phyloP scores from a whole-genome alignment of 2,888 invertebrate genomes.

The Eilema griseolum region DNA sequence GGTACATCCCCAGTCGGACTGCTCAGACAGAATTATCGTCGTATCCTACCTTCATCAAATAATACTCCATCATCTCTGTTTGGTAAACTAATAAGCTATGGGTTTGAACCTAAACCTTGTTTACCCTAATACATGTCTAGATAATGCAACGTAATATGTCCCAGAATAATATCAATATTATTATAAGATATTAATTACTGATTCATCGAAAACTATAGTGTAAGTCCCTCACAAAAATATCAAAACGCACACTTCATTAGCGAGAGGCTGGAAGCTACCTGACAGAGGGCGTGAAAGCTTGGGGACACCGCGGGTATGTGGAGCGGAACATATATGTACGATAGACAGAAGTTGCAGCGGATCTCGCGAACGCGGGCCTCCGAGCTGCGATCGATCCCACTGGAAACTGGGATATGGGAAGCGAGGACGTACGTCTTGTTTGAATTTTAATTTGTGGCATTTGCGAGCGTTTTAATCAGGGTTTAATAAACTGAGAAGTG shows the following conservation, averaged over 20 bases:
- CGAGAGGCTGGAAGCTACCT: constrained; percentile 11
- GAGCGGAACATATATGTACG: constrained; percentile 16
- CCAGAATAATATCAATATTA: no score
- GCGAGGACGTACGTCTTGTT: background rate
- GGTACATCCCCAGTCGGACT: no score
- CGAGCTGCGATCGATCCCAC: constrained; percentile 20
- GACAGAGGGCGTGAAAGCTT: constrained; percentile 12
- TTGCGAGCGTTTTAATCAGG: background rate
- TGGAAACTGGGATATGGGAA: constrained; percentile 11
- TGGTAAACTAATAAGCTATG: background rate
- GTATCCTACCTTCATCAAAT: no score
- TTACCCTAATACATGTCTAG: no score
- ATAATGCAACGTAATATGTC: no score
- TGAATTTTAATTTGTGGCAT: background rate
- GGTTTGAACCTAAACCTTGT: background rate
- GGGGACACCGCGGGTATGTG: constrained; percentile 18
- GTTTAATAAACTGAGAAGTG: background rate
- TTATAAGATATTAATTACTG: no score
- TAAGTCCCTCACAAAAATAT: constrained; percentile 16
- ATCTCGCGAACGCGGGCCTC: constrained; percentile 15
- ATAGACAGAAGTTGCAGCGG: constrained; percentile 16
- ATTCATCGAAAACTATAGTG: no score
- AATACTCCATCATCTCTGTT: no score
- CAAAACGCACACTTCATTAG: constrained; percentile 6
- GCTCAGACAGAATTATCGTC: no score